phyloP scores from a whole-genome alignment of 2,797 vertebrate genomes.

The Rousettus madagascariensis region DNA sequence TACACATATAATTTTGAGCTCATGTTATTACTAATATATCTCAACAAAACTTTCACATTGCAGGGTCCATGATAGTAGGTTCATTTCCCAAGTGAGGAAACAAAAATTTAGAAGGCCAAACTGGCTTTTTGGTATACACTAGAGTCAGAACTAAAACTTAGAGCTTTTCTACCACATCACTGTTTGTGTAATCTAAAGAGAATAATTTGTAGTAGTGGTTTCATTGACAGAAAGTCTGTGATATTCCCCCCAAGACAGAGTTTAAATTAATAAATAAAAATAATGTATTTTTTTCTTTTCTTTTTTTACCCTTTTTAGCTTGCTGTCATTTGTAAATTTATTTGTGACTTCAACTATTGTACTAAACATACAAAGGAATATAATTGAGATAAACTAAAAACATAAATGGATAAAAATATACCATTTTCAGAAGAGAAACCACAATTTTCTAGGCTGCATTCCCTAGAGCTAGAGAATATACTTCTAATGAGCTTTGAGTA shows the following conservation, averaged over 20 bases:
- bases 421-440: constrained; percentile 75
- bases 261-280: constrained; percentile 59
- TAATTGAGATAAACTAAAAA: constrained; percentile 81
- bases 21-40: neutral
- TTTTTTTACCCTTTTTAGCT: constrained; percentile 7
- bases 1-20: neutral
- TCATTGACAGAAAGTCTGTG: neutral
- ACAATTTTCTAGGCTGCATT: constrained; percentile 81
- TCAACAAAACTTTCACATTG: neutral
- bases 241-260: constrained; percentile 51
- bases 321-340: constrained; percentile 52
- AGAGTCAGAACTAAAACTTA: neutral
- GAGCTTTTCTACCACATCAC: neutral
- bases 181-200: neutral
- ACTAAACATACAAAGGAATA: constrained; percentile 78
- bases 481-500: constrained; percentile 86
- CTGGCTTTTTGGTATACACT: neutral
- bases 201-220: neutral
- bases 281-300: neutral
- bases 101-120: neutral
- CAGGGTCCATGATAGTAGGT: neutral
- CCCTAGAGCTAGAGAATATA: constrained; percentile 83
- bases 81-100: constrained; percentile 11
- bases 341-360: constrained; percentile 73
- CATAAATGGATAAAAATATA: constrained; percentile 82